A percentile compares a stretch with the other conserved stretches of the same genome.
phyloP scores from a whole-genome alignment of 2,113 vertebrate genomes.

The Mellivora capensis region DNA sequence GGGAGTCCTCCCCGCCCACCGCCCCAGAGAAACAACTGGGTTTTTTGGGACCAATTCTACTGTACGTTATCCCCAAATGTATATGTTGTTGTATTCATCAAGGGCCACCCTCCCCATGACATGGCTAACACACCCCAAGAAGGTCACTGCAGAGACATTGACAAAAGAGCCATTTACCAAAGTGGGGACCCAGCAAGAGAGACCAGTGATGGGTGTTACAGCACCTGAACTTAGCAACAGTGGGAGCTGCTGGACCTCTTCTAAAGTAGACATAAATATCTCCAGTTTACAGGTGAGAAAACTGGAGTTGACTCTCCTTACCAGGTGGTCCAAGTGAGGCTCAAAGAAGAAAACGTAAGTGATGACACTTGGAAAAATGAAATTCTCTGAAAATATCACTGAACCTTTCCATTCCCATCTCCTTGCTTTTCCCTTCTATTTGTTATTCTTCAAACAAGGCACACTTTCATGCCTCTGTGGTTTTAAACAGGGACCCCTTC shows the following conservation, averaged over 20 bases:
- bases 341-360: neutral
- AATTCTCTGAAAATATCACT: neutral
- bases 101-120: neutral
- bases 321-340: neutral
- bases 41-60: neutral
- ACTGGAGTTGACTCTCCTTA: neutral
- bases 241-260: neutral
- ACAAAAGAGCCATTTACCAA: neutral
- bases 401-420: neutral
- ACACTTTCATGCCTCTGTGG: neutral
- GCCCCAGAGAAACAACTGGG: neutral
- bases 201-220: too few relatives aligned
- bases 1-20: neutral
- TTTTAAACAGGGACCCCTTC: neutral
- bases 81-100: neutral
- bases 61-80: fast-evolving
- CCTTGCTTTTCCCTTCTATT: neutral
- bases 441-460: neutral
- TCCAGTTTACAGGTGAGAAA: neutral
- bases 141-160: neutral
- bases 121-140: neutral
- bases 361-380: neutral
- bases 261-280: neutral
- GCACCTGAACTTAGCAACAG: neutral
- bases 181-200: neutral